Conservation (phyloP, 1,140 invertebrate genomes). For the Eciton burchellii region DNA sequence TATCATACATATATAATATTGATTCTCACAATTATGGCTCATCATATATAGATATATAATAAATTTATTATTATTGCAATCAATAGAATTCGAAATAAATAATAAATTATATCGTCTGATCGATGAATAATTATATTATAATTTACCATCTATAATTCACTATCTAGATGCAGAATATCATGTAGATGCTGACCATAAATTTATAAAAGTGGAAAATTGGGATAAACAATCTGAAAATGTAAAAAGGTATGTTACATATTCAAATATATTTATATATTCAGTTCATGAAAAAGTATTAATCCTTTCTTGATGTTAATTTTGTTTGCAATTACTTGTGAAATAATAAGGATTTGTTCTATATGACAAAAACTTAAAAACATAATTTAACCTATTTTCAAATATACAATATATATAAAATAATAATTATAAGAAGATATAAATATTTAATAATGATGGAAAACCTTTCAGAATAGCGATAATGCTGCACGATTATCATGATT, state of each 20-base stretch:
- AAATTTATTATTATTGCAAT: neutral
- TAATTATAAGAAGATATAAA: neutral
- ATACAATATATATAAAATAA: neutral
- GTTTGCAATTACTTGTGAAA: neutral
- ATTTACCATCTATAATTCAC: neutral
- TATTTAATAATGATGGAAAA: neutral
- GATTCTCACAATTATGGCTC: too few relatives aligned
- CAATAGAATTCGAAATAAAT: neutral
- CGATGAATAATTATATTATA: neutral
- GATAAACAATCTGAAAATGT: constrained; percentile 33
- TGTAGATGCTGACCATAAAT: constrained; percentile 3
- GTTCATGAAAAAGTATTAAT: neutral
- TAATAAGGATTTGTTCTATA: constrained; percentile 1
- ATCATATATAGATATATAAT: too few relatives aligned
- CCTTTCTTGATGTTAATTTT: neutral
- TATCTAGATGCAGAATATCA: constrained; percentile 46
- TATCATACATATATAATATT: too few relatives aligned
- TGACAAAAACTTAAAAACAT: neutral
- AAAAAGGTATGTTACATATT: constrained; percentile 11
- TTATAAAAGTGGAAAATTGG: constrained; percentile 45
- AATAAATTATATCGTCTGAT: neutral
- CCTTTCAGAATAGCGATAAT: constrained; percentile 51
- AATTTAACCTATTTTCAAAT: neutral
- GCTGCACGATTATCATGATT: constrained; percentile 29
- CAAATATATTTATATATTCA: neutral